Evolutionary conservation across 2,113 vertebrate genomes (phyloP).

Genomic region (Notiomystis cincta): DNA sequence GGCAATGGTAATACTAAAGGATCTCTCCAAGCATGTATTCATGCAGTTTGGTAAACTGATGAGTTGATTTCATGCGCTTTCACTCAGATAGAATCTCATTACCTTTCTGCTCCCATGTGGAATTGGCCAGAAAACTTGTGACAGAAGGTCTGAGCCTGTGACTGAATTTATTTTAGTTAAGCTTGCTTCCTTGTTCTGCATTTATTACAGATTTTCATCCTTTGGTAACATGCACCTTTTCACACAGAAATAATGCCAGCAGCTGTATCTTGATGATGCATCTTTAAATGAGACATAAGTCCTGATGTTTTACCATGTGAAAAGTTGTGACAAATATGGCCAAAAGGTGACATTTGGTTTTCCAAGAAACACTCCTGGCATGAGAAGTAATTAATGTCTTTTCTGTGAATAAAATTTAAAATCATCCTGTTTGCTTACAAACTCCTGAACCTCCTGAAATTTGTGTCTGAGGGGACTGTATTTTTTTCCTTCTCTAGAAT

Average conservation of each 20-base stretch:
- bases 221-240: neutral
- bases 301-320: neutral
- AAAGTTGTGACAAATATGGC: neutral
- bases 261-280: neutral
- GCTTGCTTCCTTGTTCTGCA: neutral
- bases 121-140: neutral
- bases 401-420: neutral
- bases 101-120: neutral
- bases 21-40: neutral
- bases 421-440: neutral
- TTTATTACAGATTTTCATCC: neutral
- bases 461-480: neutral
- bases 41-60: neutral
- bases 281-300: neutral
- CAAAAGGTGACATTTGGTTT: neutral
- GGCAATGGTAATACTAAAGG: neutral
- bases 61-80: neutral
- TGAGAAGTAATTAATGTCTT: neutral
- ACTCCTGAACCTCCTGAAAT: neutral
- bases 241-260: neutral
- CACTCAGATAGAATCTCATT: neutral
- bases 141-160: neutral
- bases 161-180: neutral
- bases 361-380: neutral
- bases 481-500: neutral